Percentiles rank a stretch among this genome's conserved stretches.
Conservation (phyloP, 2,797 vertebrate genomes). For the Melanotaenia parkinsoni region DNA sequence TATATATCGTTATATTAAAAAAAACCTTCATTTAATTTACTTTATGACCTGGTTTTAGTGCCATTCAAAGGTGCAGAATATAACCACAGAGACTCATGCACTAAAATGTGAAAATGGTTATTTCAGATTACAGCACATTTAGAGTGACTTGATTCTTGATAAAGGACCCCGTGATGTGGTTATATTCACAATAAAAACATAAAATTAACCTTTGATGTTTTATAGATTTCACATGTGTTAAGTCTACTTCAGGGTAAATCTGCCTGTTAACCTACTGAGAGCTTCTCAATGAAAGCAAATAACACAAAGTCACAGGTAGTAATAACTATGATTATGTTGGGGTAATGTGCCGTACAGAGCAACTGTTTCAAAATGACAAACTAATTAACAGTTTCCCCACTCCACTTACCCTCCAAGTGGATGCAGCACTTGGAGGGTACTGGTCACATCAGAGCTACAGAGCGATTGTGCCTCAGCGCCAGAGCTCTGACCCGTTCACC, state of each 20-base stretch:
- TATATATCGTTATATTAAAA: too few relatives aligned
- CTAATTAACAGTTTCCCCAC: background rate
- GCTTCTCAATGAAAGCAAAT: background rate
- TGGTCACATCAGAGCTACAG: conserved; percentile 15
- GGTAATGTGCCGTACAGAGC: background rate
- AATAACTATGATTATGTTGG: background rate
- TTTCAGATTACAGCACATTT: background rate
- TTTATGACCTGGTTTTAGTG: background rate
- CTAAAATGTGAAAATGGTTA: background rate
- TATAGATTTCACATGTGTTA: background rate
- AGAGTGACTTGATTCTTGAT: background rate
- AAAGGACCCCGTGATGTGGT: background rate
- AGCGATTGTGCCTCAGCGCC: conserved; percentile 37
- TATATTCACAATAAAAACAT: background rate
- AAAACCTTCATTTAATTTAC: background rate
- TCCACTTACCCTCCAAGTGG: conserved; percentile 15
- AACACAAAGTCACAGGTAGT: background rate
- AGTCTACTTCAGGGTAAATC: background rate
- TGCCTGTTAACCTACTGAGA: background rate
- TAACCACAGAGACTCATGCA: background rate
- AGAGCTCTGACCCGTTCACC: conserved; percentile 77
- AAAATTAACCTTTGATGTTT: background rate
- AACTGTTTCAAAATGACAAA: background rate
- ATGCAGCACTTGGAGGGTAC: background rate
- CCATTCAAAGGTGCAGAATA: background rate